Conservation (phyloP, 2,888 invertebrate species). For the Elegia similella region DNA sequence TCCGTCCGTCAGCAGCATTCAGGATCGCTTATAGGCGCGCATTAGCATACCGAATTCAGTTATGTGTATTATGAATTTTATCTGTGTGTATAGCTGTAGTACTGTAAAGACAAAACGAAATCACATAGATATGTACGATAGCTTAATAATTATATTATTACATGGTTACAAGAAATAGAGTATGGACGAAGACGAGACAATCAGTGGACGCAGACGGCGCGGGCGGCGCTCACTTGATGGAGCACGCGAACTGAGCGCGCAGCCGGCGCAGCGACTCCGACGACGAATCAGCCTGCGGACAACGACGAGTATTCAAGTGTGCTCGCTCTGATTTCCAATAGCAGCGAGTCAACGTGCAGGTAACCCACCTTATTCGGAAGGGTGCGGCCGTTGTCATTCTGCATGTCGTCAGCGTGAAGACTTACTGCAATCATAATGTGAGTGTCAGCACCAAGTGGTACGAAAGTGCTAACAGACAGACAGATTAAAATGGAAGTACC, state of each 20-base stretch:
- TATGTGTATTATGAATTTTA: too few species aligned
- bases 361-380: constrained; percentile 32
- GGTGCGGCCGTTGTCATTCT: constrained; percentile 53
- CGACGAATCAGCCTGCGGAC: constrained; percentile 34
- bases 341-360: neutral
- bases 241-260: constrained; percentile 68
- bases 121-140: neutral
- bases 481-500: constrained; percentile 17
- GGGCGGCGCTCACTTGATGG: constrained; percentile 55
- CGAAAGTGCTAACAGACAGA: too few species aligned
- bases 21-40: too few species aligned
- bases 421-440: constrained; percentile 18
- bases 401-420: constrained; percentile 38
- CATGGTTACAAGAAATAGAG: constrained; percentile 9
- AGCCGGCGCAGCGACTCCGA: constrained; percentile 55
- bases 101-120: neutral
- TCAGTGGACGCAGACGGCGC: constrained; percentile 13
- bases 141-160: neutral
- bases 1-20: too few species aligned
- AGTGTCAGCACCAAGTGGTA: neutral
- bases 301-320: too few species aligned
- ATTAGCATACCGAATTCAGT: too few species aligned
- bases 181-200: neutral
- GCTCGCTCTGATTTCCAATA: too few species aligned
- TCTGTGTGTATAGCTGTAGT: too few species aligned